A percentile compares a stretch with the other conserved stretches of the same genome.
Conservation (phyloP, 2,113 vertebrate species). For the Passer domesticus region DNA sequence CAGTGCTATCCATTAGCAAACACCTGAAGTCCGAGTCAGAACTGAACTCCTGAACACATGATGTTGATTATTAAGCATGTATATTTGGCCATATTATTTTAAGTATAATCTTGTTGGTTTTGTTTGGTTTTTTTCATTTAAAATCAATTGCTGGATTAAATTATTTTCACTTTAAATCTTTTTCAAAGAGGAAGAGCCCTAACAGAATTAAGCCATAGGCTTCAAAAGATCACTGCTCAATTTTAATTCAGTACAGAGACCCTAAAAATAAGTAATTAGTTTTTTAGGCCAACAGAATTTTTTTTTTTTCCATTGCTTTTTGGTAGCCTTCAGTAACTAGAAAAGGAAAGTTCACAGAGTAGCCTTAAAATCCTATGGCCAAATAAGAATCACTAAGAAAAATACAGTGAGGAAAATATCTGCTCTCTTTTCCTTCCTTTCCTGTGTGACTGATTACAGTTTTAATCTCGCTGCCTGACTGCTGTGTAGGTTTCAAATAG, state of each 20-base stretch:
- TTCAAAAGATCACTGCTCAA: background rate
- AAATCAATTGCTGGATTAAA: background rate
- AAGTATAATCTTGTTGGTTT: background rate
- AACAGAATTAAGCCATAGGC: background rate
- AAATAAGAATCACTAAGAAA: background rate
- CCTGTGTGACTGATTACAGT: background rate
- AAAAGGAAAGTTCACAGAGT: background rate
- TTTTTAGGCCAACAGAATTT: background rate
- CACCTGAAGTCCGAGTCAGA: background rate
- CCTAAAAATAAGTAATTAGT: background rate
- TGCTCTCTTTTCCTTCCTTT: background rate
- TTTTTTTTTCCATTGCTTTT: background rate
- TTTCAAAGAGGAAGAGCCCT: background rate
- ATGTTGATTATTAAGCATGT: background rate
- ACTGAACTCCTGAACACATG: background rate
- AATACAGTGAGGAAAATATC: background rate
- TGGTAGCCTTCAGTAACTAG: background rate
- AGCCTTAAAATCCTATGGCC: background rate
- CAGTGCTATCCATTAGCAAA: background rate
- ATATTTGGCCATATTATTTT: background rate
- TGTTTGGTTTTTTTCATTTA: background rate
- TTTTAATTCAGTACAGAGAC: background rate
- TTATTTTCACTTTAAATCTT: background rate
- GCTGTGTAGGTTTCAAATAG: background rate
- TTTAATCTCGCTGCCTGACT: background rate